phyloP scores from a whole-genome alignment of 2,113 vertebrate species.

The Melanostigma gelatinosum region DNA sequence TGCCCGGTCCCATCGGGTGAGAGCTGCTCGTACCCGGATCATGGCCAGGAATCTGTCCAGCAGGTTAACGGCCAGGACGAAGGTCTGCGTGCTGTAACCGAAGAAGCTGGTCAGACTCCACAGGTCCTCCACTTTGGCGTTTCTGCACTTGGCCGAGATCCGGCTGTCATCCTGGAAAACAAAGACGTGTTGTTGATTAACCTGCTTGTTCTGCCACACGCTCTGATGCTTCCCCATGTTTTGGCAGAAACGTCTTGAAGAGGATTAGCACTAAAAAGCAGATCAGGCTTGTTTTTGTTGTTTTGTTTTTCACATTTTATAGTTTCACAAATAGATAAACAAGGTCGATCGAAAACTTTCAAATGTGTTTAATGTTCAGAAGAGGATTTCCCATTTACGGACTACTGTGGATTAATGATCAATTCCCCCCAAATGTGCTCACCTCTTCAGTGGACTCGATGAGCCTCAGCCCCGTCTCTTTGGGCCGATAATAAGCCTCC shows the following conservation, averaged over 20 bases:
- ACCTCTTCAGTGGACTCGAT: conserved; percentile 90
- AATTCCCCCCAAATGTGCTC: conserved; percentile 1
- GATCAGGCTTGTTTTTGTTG: not conserved
- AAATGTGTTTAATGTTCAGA: not conserved
- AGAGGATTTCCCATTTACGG: not conserved
- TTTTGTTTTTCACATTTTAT: not conserved
- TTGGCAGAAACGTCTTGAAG: not conserved
- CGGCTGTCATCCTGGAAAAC: conserved; percentile 84
- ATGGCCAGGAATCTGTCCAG: conserved; percentile 96
- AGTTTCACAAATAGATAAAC: not conserved
- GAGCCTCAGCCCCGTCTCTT: conserved; percentile 88
- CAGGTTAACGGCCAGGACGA: conserved; percentile 95
- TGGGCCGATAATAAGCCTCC: conserved; percentile 90
- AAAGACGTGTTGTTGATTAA: not conserved
- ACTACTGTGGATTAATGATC: not conserved
- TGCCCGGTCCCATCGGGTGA: conserved; percentile 3
- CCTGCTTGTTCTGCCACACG: not conserved
- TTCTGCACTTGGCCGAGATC: conserved; percentile 90
- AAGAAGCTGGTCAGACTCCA: conserved; percentile 97
- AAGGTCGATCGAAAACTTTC: not conserved
- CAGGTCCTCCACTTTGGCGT: conserved; percentile 94
- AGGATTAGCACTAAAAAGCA: not conserved
- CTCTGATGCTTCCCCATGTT: not conserved
- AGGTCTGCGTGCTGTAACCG: conserved; percentile 94
- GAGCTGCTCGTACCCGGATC: conserved; percentile 88